Base-by-base conservation (phyloP, 2,888 invertebrate genomes). In the Schrankia costaestrigalis region DNA sequence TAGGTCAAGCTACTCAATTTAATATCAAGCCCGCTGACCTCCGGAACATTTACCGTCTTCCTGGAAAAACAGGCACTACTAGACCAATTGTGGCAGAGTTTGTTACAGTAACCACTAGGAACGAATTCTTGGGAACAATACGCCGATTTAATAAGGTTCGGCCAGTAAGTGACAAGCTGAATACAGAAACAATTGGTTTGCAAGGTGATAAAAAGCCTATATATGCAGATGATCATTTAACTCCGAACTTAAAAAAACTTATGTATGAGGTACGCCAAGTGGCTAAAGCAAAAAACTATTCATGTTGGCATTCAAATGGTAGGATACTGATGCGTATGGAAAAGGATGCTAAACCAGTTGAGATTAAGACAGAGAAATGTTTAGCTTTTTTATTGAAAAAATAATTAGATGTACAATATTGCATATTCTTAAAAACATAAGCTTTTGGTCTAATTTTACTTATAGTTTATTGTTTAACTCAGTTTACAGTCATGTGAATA, bases 51-150 rank as follows among this genome's bases (percentile, higher is more conserved):
- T 35, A 35, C 12, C 27, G 18, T n/a, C 17, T 28, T 7, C 27
- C 27, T 11, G 27, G 27, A 3, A 28, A 19, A n/a, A n/a, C 35
- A 11, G 28, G 25, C 14, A 13, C 2, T 1, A 5, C 28, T 12
- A 8, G 35, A 5, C 19, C 35, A 11, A 25, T 35, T 7, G 19
- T 35, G 1, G 14, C 28, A 9, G 35, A 35, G 8, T 31, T 31
- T 10, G 10, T 19, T 10, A 26, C 31, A 13, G 31, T 31, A 3
- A 19, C 25, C 9, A 11, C 15, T 1, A 31, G 25, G 14, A 25
- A 31, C 4, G 13, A 19, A 1, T 10, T 26, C 7, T n/a, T 32
- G 14, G 2, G 13, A 11, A 19, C 15, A 8, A 18, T 32, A 2
- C 25, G 11, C 2, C 10, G 4, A 2, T 30, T 22, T 14, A 30